Base-by-base conservation (phyloP, 2,113 vertebrate genomes). In the Microcebus tavaratra region DNA sequence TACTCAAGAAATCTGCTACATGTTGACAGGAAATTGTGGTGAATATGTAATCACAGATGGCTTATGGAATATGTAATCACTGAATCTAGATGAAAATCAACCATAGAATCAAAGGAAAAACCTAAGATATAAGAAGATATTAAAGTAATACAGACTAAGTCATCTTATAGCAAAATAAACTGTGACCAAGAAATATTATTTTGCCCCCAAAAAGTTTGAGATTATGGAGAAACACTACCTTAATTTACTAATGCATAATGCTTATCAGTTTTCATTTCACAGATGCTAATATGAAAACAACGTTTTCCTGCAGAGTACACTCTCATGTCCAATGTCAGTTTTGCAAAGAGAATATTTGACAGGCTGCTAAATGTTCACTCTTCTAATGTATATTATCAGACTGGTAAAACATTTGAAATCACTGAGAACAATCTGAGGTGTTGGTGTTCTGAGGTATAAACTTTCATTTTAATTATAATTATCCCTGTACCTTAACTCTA, bases 401-500 rank as follows among this genome's bases (percentile, higher is more conserved):
- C 13, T 21, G 45, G 72, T 59, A 67, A 63, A 48, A 93, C 17
- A 36, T 34, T 57, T 70, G 25, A 68, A 79, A 42, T 42, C 3
- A 20, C 3, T 31, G 25, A 68, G 59, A 45, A 65, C 6, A 84
- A 23, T 55, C 25, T 78, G n/a, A 68, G 61, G 18, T 70, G 8
- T 45, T 45, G 91, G 8, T 29, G 8, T 78, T 83, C 20, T 76
- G 75, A 79, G 18, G 6, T 31, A 78, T 18, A 90, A 65, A 27
- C 11, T 93, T 88, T 82, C 34, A 72, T 68, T 79, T 83, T 87
- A 75, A n/a, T 79, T 86, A 50, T 31, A 82, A 72, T 86, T 83
- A 82, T 90, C 59, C 17, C 20, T 96, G 31, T 67, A 80, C 4
- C 20, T 76, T 91, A 96, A 78, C 6, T 75, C 20, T 67, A 17